These are phyloP conservation scores for Drosophila acutilabella DNA, from an alignment of 2,888 invertebrate species.

Conservation along the genomic window DNA sequence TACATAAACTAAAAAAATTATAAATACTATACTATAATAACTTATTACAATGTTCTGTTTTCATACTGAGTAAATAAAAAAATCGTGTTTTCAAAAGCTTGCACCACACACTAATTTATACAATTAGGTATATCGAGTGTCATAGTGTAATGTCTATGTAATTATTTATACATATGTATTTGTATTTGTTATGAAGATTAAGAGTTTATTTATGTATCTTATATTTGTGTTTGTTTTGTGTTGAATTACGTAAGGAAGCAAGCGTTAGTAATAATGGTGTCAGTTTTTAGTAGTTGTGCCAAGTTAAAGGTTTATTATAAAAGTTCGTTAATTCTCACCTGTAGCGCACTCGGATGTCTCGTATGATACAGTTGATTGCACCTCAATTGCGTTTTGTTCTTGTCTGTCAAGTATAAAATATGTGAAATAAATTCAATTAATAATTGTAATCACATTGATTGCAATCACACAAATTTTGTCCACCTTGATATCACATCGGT, in stretches of 20 bases:
- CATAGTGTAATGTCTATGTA: constrained; percentile 15
- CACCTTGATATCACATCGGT: constrained; percentile 90
- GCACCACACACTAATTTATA: constrained; percentile 64
- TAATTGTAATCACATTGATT: constrained; percentile 6
- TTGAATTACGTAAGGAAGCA: constrained; percentile 53
- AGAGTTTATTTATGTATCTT: background rate
- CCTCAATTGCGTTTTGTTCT: constrained; percentile 85
- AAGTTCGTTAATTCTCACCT: constrained; percentile 71
- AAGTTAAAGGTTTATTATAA: background rate
- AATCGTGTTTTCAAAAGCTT: constrained; percentile 44
- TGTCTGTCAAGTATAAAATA: constrained; percentile 69
- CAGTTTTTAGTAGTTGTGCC: constrained; percentile 44
- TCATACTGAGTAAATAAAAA: constrained; percentile 19
- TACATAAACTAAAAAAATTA: constrained; percentile 38
- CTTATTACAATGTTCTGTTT: constrained; percentile 16
- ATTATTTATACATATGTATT: background rate
- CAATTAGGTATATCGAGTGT: constrained; percentile 17
- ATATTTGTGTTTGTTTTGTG: constrained; percentile 14
- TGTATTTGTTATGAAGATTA: constrained; percentile 3
- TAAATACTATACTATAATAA: constrained; percentile 16
- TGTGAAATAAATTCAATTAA: background rate
- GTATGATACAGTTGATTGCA: constrained; percentile 84
- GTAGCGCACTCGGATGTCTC: constrained; percentile 85
- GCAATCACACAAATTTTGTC: constrained; percentile 1
- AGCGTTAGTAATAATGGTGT: constrained; percentile 56